Evolutionary conservation across 2,113 vertebrate species (phyloP).

Genomic region (Glaucidium brasilianum): DNA sequence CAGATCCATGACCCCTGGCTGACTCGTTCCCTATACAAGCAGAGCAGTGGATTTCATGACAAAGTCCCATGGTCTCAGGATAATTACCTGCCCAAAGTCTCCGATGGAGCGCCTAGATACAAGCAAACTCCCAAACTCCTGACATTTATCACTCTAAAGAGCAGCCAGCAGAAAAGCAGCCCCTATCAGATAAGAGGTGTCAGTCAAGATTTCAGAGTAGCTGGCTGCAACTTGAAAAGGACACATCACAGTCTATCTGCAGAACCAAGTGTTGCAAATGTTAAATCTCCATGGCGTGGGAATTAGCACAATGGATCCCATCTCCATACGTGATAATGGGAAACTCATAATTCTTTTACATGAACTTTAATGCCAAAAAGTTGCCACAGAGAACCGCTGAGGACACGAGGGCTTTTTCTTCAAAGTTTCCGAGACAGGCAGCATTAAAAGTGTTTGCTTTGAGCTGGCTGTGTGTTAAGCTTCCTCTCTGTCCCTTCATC

Average conservation of each 20-base stretch:
- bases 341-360: conserved; percentile 5
- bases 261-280: conserved; percentile 22
- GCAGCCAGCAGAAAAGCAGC: conserved; percentile 29
- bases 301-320: conserved; percentile 58
- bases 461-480: conserved; percentile 27
- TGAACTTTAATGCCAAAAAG: conserved; percentile 53
- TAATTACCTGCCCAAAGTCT: conserved; percentile 68
- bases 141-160: conserved; percentile 70
- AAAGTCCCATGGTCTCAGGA: conserved; percentile 34
- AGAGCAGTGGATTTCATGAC: conserved; percentile 40
- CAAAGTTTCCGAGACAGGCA: conserved; percentile 38
- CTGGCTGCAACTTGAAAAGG: conserved; percentile 49
- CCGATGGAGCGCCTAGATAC: conserved; percentile 58
- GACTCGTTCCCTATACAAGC: background rate
- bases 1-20: conserved; percentile 18
- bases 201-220: conserved; percentile 67
- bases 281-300: conserved; percentile 43
- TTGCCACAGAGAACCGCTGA: conserved; percentile 27
- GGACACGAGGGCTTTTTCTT: conserved; percentile 36
- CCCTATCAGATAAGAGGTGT: conserved; percentile 67
- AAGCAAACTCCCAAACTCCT: conserved; percentile 60
- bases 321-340: conserved; percentile 57
- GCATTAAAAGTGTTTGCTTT: background rate
- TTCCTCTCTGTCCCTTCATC: conserved; percentile 42
- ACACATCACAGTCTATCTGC: conserved; percentile 55